Base-by-base conservation (phyloP, 2,113 vertebrate species). In the Pelodiscus sinensis region DNA sequence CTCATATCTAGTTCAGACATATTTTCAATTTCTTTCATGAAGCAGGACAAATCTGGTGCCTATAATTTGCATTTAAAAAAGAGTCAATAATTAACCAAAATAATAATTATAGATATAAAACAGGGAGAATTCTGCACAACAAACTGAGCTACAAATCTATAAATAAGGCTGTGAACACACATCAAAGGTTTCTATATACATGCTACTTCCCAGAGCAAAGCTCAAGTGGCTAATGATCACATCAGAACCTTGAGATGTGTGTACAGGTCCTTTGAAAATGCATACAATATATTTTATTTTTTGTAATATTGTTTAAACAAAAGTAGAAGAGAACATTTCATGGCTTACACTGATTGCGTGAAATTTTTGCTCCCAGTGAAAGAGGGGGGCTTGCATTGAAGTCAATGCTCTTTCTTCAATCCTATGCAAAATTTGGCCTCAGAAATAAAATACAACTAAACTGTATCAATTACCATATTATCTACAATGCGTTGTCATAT, bases 51-150 rank as follows among this genome's bases (percentile, higher is more conserved):
- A 57, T 52, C 80, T 87, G 57, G 38, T 95, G 92, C 82, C 94
- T 92, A 81, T 93, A 94, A 97, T 97, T 96, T 97, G 96, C 95
- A 97, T 95, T 97, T 97, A 3, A 97, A 96, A 44, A 96, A 96
- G 96, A 96, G 93, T 71, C 90, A 95, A 93, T 96, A 96, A 97
- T 97, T 96, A 97, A 94, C 54, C 38, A 87, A 96, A 95, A 90
- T 93, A 95, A 96, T 94, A 93, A 96, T 97, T 92, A 95, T 55
- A 93, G 94, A 83, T 86, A 0, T 79, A 89, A 96, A 94, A 80
- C 51, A 78, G 51, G 71, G 79, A 90, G 82, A 68, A 27, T 65
- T 62, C 82, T 68, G 92, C 58, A 89, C 84, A 93, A 92, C 21
- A 68, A 94, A 80, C 80, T 84, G 14, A 95, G 56, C 87, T 90